Evolutionary conservation across 2,797 vertebrate genomes (phyloP).

Genomic region (Mustela erminea): DNA sequence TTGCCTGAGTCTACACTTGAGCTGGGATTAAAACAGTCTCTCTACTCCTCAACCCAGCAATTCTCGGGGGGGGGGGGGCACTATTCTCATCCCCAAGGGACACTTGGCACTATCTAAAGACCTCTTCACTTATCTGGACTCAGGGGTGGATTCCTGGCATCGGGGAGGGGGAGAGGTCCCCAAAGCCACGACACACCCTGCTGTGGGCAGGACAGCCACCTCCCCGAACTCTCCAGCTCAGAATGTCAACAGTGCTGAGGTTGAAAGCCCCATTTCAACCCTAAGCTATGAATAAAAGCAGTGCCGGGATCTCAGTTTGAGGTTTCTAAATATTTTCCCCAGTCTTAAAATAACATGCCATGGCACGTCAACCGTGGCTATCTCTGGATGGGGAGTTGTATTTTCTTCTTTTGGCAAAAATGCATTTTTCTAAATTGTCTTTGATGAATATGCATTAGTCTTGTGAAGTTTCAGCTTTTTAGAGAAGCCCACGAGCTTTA

Average conservation of each 20-base stretch:
- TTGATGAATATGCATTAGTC: conserved; percentile 66
- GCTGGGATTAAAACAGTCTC: not conserved
- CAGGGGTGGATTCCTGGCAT: not conserved
- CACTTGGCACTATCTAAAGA: not conserved
- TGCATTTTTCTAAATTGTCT: conserved; percentile 58
- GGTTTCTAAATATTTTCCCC: conserved; percentile 36
- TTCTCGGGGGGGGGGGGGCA: not conserved
- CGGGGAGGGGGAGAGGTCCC: not conserved
- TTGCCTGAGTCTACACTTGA: not conserved
- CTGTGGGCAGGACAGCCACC: accelerated
- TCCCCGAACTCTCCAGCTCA: not conserved
- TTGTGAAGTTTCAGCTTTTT: conserved; percentile 43
- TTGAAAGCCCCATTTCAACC: not conserved
- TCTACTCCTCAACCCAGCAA: not conserved
- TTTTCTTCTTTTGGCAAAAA: conserved; percentile 73
- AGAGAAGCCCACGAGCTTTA: not conserved
- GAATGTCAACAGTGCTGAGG: accelerated
- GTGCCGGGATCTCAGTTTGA: not conserved
- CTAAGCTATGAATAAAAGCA: not conserved
- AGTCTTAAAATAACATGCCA: conserved; percentile 58
- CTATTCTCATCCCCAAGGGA: not conserved
- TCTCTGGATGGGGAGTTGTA: conserved; percentile 52
- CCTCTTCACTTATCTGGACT: not conserved
- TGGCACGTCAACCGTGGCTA: not conserved
- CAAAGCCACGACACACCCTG: not conserved